Conservation (phyloP, 2,797 vertebrate species). For the Epinephelus malabaricus region DNA sequence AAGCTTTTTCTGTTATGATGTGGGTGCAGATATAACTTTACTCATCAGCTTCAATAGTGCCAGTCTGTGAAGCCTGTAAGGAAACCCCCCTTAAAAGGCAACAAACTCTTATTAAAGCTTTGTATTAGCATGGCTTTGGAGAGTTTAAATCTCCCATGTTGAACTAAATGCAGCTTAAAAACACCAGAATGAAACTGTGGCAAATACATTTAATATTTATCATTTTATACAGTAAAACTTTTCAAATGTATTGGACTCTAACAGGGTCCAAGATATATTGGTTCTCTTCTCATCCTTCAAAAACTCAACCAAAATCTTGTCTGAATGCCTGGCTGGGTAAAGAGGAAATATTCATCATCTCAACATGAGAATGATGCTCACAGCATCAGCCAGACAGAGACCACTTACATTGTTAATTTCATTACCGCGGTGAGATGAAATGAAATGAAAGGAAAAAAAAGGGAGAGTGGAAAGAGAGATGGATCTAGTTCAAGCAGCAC, state of each 20-base stretch:
- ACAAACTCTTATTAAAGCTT: not conserved
- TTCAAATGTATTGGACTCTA: not conserved
- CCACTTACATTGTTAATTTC: conserved; percentile 69
- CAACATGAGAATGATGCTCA: conserved; percentile 35
- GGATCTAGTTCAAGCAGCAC: conserved; percentile 37
- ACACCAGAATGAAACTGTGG: not conserved
- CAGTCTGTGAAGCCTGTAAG: not conserved
- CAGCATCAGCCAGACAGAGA: conserved; percentile 34
- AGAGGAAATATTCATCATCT: conserved; percentile 21
- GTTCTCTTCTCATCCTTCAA: conserved; percentile 12
- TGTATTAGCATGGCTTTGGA: conserved; percentile 5
- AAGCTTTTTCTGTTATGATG: not conserved
- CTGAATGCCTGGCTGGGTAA: conserved; percentile 16
- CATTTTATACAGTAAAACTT: not conserved
- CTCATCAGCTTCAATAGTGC: no score
- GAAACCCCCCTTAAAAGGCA: not conserved
- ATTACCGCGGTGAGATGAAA: conserved; percentile 63
- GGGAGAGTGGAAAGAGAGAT: conserved; percentile 20
- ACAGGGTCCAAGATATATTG: not conserved
- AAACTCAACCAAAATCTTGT: conserved; percentile 2
- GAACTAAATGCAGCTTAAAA: not conserved
- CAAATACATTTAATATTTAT: not conserved
- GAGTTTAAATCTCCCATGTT: not conserved
- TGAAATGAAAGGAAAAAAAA: conserved; percentile 20
- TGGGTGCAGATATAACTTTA: not conserved